Evolutionary conservation across 64 coral and sea anemone species (phyloP).

Genomic region (Platygyra sinensis): DNA sequence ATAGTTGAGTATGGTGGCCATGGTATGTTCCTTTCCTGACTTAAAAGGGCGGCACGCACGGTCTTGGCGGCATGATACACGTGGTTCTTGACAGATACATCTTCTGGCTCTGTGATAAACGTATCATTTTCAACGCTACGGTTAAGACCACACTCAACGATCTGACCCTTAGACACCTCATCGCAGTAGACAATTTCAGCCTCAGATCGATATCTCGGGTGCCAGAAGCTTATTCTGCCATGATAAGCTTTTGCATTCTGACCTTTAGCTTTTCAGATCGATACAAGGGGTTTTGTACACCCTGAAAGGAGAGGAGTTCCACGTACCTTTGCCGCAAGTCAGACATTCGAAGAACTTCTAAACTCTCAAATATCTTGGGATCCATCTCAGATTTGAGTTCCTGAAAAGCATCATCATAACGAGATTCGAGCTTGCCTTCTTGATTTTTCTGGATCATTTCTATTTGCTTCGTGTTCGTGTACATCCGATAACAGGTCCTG

Average conservation of each 20-base stretch:
- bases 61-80: conserved; percentile 27
- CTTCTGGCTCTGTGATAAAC: conserved; percentile 18
- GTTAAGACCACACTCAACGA: conserved; percentile 40
- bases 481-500: too few species aligned
- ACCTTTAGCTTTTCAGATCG: conserved; percentile 50
- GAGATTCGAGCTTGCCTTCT: neutral
- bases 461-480: conserved; percentile 2
- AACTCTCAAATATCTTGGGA: too few species aligned
- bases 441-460: neutral
- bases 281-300: conserved; percentile 24
- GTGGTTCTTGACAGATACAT: conserved; percentile 14
- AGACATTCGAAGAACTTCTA: too few species aligned
- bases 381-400: neutral
- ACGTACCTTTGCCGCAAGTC: too few species aligned
- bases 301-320: neutral
- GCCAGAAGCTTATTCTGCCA: conserved; percentile 53
- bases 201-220: conserved; percentile 40
- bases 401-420: conserved; percentile 36
- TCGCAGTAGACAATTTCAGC: conserved; percentile 46
- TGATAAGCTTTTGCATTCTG: conserved; percentile 27
- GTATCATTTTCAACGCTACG: neutral
- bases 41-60: conserved; percentile 15
- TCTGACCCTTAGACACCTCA: conserved; percentile 45
- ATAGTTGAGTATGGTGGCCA: conserved; percentile 1
- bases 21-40: conserved; percentile 1